A percentile compares a stretch with the other conserved stretches of the same genome.
Conservation (phyloP, 2,797 vertebrate genomes). For the Hypotaenidia philippensis region DNA sequence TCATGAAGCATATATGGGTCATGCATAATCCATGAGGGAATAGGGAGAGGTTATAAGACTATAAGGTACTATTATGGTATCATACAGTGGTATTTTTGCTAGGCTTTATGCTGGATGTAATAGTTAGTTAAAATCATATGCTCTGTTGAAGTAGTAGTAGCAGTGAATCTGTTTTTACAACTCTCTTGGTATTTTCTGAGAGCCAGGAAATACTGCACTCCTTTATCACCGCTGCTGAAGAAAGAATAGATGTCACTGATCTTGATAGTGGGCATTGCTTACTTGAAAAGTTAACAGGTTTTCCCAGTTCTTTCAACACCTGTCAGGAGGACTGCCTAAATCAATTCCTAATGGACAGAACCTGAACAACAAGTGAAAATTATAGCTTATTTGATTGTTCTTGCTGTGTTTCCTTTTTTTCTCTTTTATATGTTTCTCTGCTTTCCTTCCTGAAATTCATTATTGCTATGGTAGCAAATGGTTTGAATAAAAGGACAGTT, state of each 20-base stretch:
- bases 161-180: neutral
- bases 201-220: neutral
- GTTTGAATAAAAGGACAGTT: neutral
- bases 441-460: conserved; percentile 19
- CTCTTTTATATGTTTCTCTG: neutral
- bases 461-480: neutral
- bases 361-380: neutral
- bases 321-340: neutral
- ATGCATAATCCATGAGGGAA: neutral
- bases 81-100: neutral
- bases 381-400: neutral
- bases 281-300: conserved; percentile 12
- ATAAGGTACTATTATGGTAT: neutral
- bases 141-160: neutral
- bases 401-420: neutral
- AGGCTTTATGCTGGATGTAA: neutral
- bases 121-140: neutral
- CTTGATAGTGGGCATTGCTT: conserved; percentile 25
- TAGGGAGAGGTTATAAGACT: neutral
- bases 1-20: neutral
- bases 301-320: conserved; percentile 1
- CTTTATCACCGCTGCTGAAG: conserved; percentile 18
- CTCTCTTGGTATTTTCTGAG: neutral
- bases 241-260: conserved; percentile 25
- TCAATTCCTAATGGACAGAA: conserved; percentile 5